phyloP scores from a whole-genome alignment of 2,113 vertebrate species.

The Paramisgurnus dabryanus region DNA sequence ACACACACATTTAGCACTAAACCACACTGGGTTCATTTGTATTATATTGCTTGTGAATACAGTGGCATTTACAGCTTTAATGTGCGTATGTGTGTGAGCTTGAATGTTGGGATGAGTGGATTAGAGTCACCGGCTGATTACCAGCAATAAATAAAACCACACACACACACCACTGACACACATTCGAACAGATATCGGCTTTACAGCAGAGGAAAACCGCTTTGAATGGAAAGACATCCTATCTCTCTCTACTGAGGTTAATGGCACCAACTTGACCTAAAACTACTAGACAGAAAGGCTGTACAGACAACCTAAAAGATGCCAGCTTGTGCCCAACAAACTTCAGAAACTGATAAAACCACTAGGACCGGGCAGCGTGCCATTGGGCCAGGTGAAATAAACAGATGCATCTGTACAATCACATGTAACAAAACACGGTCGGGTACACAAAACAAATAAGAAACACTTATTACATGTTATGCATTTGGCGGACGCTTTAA shows the following conservation, averaged over 20 bases:
- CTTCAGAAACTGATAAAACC: constrained; percentile 10
- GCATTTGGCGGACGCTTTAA: no score
- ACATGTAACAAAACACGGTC: background rate
- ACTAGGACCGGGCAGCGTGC: background rate
- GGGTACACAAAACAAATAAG: background rate
- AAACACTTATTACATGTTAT: no score
- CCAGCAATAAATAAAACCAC: constrained; percentile 33
- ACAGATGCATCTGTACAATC: background rate
- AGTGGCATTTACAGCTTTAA: background rate
- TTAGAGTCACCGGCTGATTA: constrained; percentile 42
- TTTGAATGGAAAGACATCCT: background rate
- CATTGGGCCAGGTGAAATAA: background rate
- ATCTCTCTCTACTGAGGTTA: constrained; percentile 5
- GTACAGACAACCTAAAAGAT: background rate
- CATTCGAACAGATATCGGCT: background rate
- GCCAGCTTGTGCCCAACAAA: constrained; percentile 1
- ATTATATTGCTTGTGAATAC: background rate
- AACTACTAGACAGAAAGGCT: background rate
- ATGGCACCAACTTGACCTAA: constrained; percentile 11
- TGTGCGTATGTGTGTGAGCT: background rate
- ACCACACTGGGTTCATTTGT: background rate
- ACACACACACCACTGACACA: constrained; percentile 59
- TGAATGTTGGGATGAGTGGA: constrained; percentile 15
- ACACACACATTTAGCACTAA: background rate
- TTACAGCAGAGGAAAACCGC: background rate